A percentile compares a stretch with the other conserved stretches of the same genome.
These are phyloP conservation scores for Scopus umbretta DNA, from an alignment of 2,113 vertebrate species.

Conservation along the genomic window DNA sequence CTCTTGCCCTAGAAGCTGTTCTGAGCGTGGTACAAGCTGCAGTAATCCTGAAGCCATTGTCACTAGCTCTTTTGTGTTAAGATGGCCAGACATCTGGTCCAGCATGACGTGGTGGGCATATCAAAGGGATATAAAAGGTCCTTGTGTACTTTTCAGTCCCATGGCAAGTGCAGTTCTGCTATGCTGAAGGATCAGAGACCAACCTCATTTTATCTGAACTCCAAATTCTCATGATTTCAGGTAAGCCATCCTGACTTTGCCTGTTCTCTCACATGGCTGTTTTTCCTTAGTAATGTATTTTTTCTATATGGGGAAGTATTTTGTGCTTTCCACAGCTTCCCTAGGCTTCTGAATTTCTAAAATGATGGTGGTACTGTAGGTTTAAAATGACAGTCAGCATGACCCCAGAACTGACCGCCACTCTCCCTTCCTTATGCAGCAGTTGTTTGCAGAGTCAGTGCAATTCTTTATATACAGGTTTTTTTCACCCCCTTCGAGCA, in stretches of 20 bases:
- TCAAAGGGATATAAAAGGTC: neutral
- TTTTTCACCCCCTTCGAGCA: neutral
- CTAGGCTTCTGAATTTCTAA: neutral
- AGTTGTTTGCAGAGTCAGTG: conserved; percentile 53
- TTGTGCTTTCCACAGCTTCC: neutral
- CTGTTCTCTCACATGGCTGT: neutral
- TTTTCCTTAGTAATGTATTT: neutral
- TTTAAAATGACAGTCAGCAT: neutral
- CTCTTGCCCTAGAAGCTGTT: neutral
- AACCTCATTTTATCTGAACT: neutral
- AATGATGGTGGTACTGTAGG: neutral
- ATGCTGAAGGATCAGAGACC: neutral
- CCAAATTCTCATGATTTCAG: neutral
- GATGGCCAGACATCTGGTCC: neutral
- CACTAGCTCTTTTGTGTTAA: neutral
- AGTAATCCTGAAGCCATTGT: neutral
- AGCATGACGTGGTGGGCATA: neutral
- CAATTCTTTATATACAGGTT: conserved; percentile 13
- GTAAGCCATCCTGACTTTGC: neutral
- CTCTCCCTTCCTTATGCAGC: neutral
- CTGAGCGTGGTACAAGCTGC: neutral
- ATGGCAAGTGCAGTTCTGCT: neutral
- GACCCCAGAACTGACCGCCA: neutral
- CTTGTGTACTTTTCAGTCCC: neutral
- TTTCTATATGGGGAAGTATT: neutral